Base-by-base conservation (phyloP, 1,140 invertebrate species). In the Drosophila ficusphila region DNA sequence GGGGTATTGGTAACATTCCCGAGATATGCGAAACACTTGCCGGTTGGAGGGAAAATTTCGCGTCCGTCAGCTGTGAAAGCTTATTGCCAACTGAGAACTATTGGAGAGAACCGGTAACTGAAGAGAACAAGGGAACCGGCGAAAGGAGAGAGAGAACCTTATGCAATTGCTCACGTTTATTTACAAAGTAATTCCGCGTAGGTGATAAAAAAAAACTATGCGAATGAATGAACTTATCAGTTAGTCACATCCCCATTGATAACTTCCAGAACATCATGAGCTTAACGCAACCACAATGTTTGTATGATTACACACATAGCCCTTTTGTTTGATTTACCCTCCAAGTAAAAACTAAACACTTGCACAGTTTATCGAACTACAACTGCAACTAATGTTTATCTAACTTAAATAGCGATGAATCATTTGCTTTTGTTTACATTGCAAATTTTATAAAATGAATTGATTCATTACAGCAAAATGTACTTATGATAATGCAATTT, bases 31-130 rank as follows among this genome's bases (percentile, higher is more conserved):
- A 12, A 25, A 18, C 8, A 7, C 29, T 38, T 51, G 60, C 60
- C 39, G 58, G 29, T 72, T 69, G 57, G 67, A 74, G 72, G 72
- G 67, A 76, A 58, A 57, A 39, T 34, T 36, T 38, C 52, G 79
- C 79, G 79, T 81, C 60, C 54, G 71, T 36, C 76, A 81, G 81
- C 79, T 86, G 61, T 73, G 72, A 76, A 61, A 79, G 75, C 79
- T 78, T 47, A 48, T 12, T 29, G 72, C 58, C 36, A 71, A 86
- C 48, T 86, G 48, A 85, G 70, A 3, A 29, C 0, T 11, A 72
- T 31, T 49, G 29, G 23, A 33, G n/a, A 39, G 16, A 61, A 51
- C 12, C 12, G 29, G n/a, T n/a, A 31, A 39, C 12, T 9, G 18
- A n/a, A 4, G 5, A 11, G 12, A 23, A 12, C 18, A 27, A 31